phyloP scores from a whole-genome alignment of 2,113 vertebrate species.

The Capreolus pygargus region DNA sequence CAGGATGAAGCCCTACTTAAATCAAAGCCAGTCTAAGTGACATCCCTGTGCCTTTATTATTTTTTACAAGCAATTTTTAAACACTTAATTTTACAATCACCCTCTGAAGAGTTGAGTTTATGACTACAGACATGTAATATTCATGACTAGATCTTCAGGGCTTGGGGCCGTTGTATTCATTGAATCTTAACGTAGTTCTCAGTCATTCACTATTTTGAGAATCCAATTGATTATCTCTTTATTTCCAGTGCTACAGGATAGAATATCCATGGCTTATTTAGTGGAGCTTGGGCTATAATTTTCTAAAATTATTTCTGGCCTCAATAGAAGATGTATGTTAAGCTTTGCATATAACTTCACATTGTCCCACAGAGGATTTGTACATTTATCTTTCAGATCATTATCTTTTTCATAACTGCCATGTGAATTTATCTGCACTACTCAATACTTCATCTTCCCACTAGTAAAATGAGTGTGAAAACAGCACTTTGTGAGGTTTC shows the following conservation, averaged over 20 bases:
- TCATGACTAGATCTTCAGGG: neutral
- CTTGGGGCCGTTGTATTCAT: neutral
- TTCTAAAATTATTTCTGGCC: neutral
- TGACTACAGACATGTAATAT: neutral
- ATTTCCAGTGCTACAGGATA: neutral
- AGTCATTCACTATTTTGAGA: constrained; percentile 29
- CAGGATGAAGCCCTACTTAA: neutral
- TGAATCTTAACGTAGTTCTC: neutral
- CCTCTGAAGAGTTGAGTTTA: neutral
- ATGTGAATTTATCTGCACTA: neutral
- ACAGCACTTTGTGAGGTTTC: neutral
- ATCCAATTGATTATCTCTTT: neutral
- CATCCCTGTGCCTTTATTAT: neutral
- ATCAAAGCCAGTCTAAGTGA: neutral
- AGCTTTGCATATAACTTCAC: neutral
- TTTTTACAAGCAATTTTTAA: constrained; percentile 27
- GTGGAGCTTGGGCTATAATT: neutral
- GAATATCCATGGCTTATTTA: constrained; percentile 15
- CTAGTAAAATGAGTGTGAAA: neutral
- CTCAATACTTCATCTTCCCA: neutral
- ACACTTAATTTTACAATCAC: neutral
- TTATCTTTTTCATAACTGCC: neutral
- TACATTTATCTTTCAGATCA: neutral
- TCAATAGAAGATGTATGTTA: neutral
- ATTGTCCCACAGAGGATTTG: neutral